phyloP scores from a whole-genome alignment of 2,113 vertebrate species.

The Hepsetus odoe region DNA sequence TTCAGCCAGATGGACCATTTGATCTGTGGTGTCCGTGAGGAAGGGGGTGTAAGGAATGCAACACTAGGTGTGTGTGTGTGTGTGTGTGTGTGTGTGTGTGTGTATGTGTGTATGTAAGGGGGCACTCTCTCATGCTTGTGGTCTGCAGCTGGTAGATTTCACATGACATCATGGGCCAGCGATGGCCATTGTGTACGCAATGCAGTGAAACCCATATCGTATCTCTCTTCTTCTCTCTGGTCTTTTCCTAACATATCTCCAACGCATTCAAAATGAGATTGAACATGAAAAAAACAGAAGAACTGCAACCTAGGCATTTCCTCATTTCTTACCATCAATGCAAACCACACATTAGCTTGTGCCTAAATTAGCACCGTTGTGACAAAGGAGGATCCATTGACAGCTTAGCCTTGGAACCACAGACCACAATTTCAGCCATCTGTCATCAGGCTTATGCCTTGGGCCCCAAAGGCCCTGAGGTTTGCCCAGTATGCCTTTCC shows the following conservation, averaged over 20 bases:
- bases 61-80: constrained; percentile 43
- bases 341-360: neutral
- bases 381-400: neutral
- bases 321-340: constrained; percentile 6
- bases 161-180: constrained; percentile 62
- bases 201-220: constrained; percentile 35
- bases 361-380: neutral
- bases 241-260: constrained; percentile 3
- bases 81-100: constrained; percentile 41
- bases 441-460: constrained; percentile 32
- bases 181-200: constrained; percentile 50
- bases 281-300: neutral
- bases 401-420: constrained; percentile 17
- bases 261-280: neutral
- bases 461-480: neutral
- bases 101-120: constrained; percentile 39
- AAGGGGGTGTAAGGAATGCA: constrained; percentile 54
- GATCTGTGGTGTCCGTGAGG: constrained; percentile 51
- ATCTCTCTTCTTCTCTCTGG: constrained; percentile 21
- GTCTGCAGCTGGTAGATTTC: constrained; percentile 62
- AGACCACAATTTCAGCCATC: constrained; percentile 43
- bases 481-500: constrained; percentile 3
- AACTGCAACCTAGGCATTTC: neutral
- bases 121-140: constrained; percentile 37
- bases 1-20: constrained; percentile 56